Evolutionary conservation across 2,113 vertebrate genomes (phyloP), one percentile per base, ranked within the genome.

Genomic region (Saccopteryx bilineata): DNA sequence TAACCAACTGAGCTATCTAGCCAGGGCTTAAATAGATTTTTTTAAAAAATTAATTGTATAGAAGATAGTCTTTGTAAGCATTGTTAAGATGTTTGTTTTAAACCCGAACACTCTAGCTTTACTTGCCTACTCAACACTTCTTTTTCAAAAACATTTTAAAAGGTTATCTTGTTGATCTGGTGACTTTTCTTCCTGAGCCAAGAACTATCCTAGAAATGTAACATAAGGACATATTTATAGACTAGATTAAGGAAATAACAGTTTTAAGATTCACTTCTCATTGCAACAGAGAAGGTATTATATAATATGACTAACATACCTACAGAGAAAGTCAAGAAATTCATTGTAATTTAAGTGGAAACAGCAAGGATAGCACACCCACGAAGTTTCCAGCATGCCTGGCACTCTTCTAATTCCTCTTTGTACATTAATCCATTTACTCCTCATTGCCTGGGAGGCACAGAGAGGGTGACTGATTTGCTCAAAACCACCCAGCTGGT

Each of bases 361-460:
- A 50, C 7, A n/a, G 12, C 8, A 0, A 8, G 11, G 5, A 6
- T 1, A 21, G 9, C 23, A 17, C 2, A 9, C 54, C 11, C 15
- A 2, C 46, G 5, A 28, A n/a, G 17, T 9, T 54, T 19, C 21
- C 9, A 24, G 58, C 23, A 19, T 31, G 31, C 50, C 15, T 7
- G 17, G 3, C 10, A 3, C 31, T 19, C 11, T 19, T 68, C 28
- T 48, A 65, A n/a, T 24, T 50, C 24, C 75, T 76, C 17, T 54
- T 0, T 0, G 1, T 3, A 1, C 17, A 0, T 28, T 10, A 60
- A 54, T 18, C 71, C 11, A 0, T 39, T 17, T 1, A 1, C 8
- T 48, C 31, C 24, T 48, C 26, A 15, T 10, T 56, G 46, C 48
- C 93, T 79, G 63, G 18, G 52, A 19, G 68, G 52, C n/a, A 56